Evolutionary conservation across 2,797 vertebrate genomes (phyloP), one percentile per base, ranked within the genome.

Genomic region (Lacerta viridis): DNA sequence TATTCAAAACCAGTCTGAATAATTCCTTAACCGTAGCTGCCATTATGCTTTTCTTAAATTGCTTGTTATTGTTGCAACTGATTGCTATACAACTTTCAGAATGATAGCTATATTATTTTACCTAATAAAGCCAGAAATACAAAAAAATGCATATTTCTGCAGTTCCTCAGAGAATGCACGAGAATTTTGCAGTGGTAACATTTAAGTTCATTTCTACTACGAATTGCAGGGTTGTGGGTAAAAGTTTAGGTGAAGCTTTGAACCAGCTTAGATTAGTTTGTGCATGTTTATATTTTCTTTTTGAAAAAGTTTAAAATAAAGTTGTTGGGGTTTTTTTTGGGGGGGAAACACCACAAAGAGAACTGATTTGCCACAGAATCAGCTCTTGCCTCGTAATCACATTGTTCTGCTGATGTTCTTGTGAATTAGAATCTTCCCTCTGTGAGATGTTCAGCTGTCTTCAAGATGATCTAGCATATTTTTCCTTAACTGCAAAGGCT

Each of bases 401-500:
- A 76, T 80, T n/a, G 50, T 72, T 39, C 71, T 64, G 15, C 7
- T 8, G 23, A 13, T 68, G 11, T 46, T 74, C 50, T 36, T 64
- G n/a, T 80, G 11, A 69, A 29, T 11, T n/a, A 9, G 27, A 64
- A 66, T 66, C 41, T 66, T 80, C 27, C 17, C 64, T 85, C 15
- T 66, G 15, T 43, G 46, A 33, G 33, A 13, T 43, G 55, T 13
- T 59, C 7, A 77, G 9, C 27, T 85, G 78, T 85, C 50, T 74
- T 84, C 89, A 80, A 46, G n/a, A 83, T 46, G 61, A 1, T 46
- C 39, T 59, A 15, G 27, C 83, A 1, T 27, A 46, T 87, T 81
- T 92, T 89, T 15, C 29, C 76, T 88, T 75, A 69, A 43, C 86
- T 25, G 61, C 2, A 87, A 69, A 36, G 33, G 83, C 89, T 93